A percentile compares a stretch with the other conserved stretches of the same genome.
These are phyloP conservation scores for Epinephelus lanceolatus DNA, from an alignment of 2,113 vertebrate species.

Conservation along the genomic window DNA sequence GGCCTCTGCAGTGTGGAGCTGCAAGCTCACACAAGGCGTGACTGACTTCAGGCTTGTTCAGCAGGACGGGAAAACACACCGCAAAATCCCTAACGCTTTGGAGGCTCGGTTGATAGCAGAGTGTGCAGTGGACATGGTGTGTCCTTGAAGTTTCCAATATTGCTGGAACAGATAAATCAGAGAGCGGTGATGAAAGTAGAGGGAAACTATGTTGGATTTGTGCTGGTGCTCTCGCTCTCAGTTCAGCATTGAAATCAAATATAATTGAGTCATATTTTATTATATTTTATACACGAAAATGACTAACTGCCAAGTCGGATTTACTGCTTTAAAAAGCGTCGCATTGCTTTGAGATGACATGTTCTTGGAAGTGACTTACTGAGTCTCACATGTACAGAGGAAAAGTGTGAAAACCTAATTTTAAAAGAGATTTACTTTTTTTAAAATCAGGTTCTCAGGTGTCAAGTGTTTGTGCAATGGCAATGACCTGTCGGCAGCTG, in stretches of 20 bases:
- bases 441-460: not conserved
- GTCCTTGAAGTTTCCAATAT: conserved; percentile 52
- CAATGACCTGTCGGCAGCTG: conserved; percentile 47
- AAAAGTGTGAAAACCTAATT: conserved; percentile 1
- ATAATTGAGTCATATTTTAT: not conserved
- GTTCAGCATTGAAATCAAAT: not conserved
- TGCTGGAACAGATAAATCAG: conserved; percentile 27
- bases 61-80: conserved; percentile 21
- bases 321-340: conserved; percentile 11
- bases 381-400: not conserved
- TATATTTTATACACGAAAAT: not conserved
- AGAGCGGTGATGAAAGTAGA: conserved; percentile 4
- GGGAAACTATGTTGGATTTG: not conserved
- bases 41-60: conserved; percentile 35
- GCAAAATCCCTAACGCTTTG: conserved; percentile 47
- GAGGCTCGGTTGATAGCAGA: conserved; percentile 22
- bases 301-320: not conserved
- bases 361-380: not conserved
- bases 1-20: conserved; percentile 22
- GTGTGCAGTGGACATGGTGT: conserved; percentile 10
- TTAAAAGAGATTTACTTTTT: not conserved
- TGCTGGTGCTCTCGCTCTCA: not conserved
- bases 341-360: not conserved
- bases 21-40: conserved; percentile 30
- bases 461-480: not conserved